phyloP scores from a whole-genome alignment of 2,888 invertebrate species.

The Autographa pulchrina region DNA sequence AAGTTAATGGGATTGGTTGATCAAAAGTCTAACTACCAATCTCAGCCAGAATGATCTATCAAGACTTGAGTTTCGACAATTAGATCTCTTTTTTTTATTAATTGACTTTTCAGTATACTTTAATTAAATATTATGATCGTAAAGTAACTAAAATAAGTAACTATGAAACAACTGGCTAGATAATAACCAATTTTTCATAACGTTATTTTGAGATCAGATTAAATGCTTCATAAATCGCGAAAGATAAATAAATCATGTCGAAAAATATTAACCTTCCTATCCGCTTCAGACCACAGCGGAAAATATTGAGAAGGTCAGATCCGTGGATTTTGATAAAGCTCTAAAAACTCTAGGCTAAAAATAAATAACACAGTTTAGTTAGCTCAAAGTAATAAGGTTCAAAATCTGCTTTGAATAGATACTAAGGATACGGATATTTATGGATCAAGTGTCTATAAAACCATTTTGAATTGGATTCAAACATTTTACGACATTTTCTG shows the following conservation, averaged over 20 bases:
- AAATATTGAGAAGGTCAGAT: constrained; percentile 3
- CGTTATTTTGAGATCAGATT: background rate
- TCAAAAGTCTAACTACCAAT: background rate
- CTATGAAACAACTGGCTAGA: background rate
- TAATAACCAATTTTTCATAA: background rate
- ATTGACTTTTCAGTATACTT: background rate
- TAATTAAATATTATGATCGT: background rate
- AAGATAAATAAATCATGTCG: constrained; percentile 11
- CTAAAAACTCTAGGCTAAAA: background rate
- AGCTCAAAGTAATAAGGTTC: too few species aligned
- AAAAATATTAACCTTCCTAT: constrained; percentile 7
- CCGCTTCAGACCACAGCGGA: background rate
- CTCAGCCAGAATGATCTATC: too few species aligned
- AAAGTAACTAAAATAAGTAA: background rate
- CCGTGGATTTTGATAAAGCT: background rate
- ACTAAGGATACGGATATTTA: too few species aligned
- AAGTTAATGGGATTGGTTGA: background rate
- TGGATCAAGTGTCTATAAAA: too few species aligned
- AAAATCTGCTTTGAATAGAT: too few species aligned
- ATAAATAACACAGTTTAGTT: too few species aligned
- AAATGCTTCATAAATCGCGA: constrained; percentile 6
- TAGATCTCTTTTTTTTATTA: background rate
- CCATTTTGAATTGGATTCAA: too few species aligned
- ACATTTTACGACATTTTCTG: too few species aligned
- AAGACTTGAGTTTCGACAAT: background rate